phyloP scores from a whole-genome alignment of 2,113 vertebrate species.

The Numenius arquata region DNA sequence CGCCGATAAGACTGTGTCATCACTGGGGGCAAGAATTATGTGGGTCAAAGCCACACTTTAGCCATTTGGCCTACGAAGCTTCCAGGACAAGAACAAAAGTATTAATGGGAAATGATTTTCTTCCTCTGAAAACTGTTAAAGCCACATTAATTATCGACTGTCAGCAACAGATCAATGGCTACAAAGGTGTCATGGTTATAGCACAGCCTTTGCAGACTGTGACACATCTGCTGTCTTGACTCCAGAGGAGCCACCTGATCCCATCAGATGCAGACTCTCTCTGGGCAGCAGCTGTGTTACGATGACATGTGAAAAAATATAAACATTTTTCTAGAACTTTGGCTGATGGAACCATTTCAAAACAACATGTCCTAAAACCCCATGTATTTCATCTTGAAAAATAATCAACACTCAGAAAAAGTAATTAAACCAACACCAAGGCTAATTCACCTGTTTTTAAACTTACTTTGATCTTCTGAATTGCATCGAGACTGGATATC shows the following conservation, averaged over 20 bases:
- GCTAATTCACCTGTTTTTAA: background rate
- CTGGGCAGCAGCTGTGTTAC: background rate
- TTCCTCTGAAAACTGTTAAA: background rate
- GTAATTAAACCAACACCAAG: background rate
- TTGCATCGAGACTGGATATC: background rate
- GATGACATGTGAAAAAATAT: accelerated
- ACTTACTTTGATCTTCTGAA: background rate
- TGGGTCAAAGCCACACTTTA: background rate
- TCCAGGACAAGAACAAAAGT: background rate
- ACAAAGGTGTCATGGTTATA: background rate
- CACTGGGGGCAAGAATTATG: background rate
- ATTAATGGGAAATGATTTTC: background rate
- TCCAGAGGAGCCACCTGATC: background rate
- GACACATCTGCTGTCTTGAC: background rate
- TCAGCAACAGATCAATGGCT: background rate
- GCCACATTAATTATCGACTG: background rate
- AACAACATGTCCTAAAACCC: background rate
- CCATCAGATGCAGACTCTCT: background rate
- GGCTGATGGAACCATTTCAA: background rate
- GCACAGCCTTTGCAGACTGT: background rate
- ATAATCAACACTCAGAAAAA: background rate
- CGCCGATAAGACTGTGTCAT: background rate
- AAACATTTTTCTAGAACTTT: background rate
- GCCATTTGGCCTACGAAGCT: background rate
- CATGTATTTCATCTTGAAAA: background rate